A percentile compares a stretch with the other conserved stretches of the same genome.
phyloP scores from a whole-genome alignment of 2,113 vertebrate genomes.

The Strix aluco region DNA sequence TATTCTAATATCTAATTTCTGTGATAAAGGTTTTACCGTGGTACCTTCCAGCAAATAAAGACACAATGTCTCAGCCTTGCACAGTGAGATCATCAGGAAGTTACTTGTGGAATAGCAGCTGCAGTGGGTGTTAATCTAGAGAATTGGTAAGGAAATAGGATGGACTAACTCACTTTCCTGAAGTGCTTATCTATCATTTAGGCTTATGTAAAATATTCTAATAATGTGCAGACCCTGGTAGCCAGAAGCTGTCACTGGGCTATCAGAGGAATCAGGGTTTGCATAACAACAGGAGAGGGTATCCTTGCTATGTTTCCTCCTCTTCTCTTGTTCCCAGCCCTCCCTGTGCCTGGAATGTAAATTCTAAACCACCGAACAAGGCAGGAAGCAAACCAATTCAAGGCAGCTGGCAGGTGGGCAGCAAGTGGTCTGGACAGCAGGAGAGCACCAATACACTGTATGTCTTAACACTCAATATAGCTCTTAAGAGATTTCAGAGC shows the following conservation, averaged over 20 bases:
- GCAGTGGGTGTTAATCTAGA: slow-evolving; percentile 22
- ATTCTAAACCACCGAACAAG: neutral
- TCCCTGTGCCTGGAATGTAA: slow-evolving; percentile 16
- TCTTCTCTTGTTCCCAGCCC: slow-evolving; percentile 10
- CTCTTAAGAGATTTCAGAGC: neutral
- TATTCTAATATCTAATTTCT: neutral
- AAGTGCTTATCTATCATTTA: slow-evolving; percentile 23
- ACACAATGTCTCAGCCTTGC: neutral
- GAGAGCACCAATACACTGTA: neutral
- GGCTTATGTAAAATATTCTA: slow-evolving; percentile 29
- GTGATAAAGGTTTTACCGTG: neutral
- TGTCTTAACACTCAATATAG: neutral
- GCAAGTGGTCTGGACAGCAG: slow-evolving; percentile 7
- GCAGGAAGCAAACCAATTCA: neutral
- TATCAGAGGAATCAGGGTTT: neutral
- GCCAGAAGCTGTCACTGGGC: neutral
- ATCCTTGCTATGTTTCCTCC: slow-evolving; percentile 6
- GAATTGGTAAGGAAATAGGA: slow-evolving; percentile 39
- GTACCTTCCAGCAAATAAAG: neutral
- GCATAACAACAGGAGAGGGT: neutral
- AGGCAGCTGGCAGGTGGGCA: slow-evolving; percentile 4
- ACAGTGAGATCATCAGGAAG: slow-evolving; percentile 10
- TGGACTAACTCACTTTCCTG: slow-evolving; percentile 19
- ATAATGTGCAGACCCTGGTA: neutral
- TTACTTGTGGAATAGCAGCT: slow-evolving; percentile 34